These are phyloP conservation scores for Manacus vitellinus DNA, from an alignment of 2,113 vertebrate genomes.

Conservation along the genomic window DNA sequence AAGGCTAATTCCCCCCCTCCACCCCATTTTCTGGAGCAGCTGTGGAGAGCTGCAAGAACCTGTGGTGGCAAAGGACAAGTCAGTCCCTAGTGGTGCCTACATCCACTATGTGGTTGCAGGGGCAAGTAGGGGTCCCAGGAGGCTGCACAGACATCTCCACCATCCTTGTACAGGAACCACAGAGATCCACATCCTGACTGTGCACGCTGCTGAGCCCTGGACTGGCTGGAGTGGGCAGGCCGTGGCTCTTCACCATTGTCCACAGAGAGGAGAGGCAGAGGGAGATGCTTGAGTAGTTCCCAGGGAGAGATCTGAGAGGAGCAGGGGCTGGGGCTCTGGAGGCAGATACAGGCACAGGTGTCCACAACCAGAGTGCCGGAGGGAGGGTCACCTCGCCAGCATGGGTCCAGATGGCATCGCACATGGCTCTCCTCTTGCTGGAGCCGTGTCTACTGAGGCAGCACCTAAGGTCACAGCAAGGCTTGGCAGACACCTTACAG, in stretches of 20 bases:
- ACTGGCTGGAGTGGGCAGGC: neutral
- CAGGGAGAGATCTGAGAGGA: neutral
- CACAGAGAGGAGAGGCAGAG: neutral
- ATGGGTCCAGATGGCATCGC: slow-evolving; percentile 54
- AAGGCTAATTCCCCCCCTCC: neutral
- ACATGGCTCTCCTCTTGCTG: slow-evolving; percentile 30
- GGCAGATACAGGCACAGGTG: slow-evolving; percentile 53
- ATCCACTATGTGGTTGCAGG: neutral
- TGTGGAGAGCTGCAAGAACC: neutral
- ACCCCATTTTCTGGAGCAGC: neutral
- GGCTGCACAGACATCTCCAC: neutral
- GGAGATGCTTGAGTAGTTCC: neutral
- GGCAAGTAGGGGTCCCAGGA: neutral
- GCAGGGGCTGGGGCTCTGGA: neutral
- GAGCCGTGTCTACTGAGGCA: slow-evolving; percentile 58
- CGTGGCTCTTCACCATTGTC: neutral
- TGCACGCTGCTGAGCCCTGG: neutral
- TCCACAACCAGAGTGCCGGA: neutral
- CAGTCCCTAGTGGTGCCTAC: neutral
- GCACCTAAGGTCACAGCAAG: slow-evolving; percentile 57
- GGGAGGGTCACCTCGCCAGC: slow-evolving; percentile 66
- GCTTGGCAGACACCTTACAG: slow-evolving; percentile 43
- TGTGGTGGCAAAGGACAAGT: neutral
- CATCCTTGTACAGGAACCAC: neutral
- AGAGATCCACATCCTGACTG: neutral